Base-by-base conservation (phyloP, 1,140 invertebrate species). In the Caenorhabditis brenneri region DNA sequence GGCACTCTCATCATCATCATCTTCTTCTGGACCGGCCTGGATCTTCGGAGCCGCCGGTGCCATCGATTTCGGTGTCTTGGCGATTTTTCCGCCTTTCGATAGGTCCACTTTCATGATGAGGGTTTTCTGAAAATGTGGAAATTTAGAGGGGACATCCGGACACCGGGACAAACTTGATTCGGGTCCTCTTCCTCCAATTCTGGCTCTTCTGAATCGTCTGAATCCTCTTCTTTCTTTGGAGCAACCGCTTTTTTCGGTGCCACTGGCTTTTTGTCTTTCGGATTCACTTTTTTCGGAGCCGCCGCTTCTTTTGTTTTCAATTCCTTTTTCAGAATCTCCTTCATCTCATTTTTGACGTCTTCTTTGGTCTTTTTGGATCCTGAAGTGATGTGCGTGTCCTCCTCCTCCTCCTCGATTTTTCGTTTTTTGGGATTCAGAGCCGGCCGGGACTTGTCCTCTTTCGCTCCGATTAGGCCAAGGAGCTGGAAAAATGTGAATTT, bases 11-110 rank as follows among this genome's bases (percentile, higher is more conserved):
- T 42, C 36, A 7, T 74, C 65, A 24, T 33, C 29, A 22, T 74
- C 36, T n/a, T 74, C 5, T n/a, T 46, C 36, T 1, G 4, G 9
- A 10, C 31, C 9, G 60, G 60, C 16, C 19, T 16, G 0, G 55
- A 12, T 58, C n/a, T 36, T 33, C 9, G 36, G 7, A 24, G 22
- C 36, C 10, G 65, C 36, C 12, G 36, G 1, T 3, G 60, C 3
- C 9, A n/a, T n/a, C 1, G 58, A 16, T 65, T 46, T 42, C 65
- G 12, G 0, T 2, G 65, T 10, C 10, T 74, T 74, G 0, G 65
- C 65, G 7, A 74, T 74, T 24, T 74, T 74, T 74, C 65, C 65
- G 42, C 65, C 65, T 74, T 74, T 42, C 0, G 65, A 74, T 42
- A 74, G n/a, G 22, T 74, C 65, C 0, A 74, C n/a, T 46, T 74